Percentiles rank a stretch among this genome's conserved stretches.
Evolutionary conservation across 2,888 invertebrate species (phyloP).

Genomic region (Apotomis capreana): DNA sequence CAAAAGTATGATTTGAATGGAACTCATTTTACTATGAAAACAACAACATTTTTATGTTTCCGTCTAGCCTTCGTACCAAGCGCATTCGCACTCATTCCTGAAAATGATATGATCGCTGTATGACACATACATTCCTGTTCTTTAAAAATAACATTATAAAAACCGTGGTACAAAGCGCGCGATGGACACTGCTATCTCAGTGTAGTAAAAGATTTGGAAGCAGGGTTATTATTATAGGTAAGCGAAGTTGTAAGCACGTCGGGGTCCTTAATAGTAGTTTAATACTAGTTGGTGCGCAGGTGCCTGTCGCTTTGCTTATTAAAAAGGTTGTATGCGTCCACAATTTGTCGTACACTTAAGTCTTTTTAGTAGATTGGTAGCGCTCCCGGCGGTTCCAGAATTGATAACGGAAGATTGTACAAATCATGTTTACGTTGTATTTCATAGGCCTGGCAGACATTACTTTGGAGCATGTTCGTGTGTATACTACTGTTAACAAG

Average conservation of each 20-base stretch:
- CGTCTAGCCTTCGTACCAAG: conserved; percentile 12
- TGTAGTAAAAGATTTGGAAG: conserved; percentile 5
- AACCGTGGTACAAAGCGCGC: neutral
- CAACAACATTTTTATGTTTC: conserved; percentile 42
- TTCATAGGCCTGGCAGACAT: conserved; percentile 9
- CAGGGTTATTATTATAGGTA: conserved; percentile 36
- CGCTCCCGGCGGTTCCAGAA: conserved; percentile 15
- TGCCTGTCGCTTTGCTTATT: conserved; percentile 23
- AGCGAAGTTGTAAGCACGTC: conserved; percentile 36
- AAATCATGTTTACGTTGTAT: conserved; percentile 21
- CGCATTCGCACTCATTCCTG: neutral
- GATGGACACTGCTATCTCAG: conserved; percentile 6
- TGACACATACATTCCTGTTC: neutral
- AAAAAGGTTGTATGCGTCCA: conserved; percentile 5
- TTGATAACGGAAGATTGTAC: conserved; percentile 33
- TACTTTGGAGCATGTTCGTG: neutral
- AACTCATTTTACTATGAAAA: conserved; percentile 40
- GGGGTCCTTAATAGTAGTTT: conserved; percentile 40
- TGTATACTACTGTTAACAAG: too few species aligned
- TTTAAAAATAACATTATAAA: neutral
- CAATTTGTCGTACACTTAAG: neutral
- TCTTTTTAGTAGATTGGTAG: neutral
- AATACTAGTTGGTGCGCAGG: conserved; percentile 40
- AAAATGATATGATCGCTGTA: neutral
- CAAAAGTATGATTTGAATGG: conserved; percentile 41